phyloP scores from a whole-genome alignment of 2,888 invertebrate species.

The Rhaphigaster nebulosa region DNA sequence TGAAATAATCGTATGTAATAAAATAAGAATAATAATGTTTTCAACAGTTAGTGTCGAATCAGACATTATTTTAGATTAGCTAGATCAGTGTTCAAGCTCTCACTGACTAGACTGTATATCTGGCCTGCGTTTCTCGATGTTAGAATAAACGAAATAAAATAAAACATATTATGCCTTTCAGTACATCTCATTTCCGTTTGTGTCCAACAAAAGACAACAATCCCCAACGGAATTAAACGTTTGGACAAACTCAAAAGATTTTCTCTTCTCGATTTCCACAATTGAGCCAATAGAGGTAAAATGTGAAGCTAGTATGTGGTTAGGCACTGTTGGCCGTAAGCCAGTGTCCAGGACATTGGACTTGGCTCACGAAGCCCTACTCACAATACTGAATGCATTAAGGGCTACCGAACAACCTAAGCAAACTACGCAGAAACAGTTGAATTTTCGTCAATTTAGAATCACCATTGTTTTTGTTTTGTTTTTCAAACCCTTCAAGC shows the following conservation, averaged over 20 bases:
- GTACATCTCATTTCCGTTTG: neutral
- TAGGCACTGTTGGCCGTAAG: neutral
- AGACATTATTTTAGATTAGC: neutral
- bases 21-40: neutral
- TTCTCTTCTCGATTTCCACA: neutral
- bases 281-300: constrained; percentile 4
- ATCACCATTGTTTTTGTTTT: neutral
- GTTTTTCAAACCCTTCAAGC: too few species aligned
- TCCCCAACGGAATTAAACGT: neutral
- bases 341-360: neutral
- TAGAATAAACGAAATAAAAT: neutral
- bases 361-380: neutral
- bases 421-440: neutral
- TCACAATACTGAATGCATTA: constrained; percentile 1
- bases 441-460: neutral
- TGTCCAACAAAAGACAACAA: neutral
- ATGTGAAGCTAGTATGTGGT: neutral
- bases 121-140: neutral
- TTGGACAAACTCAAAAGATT: neutral
- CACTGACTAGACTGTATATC: neutral
- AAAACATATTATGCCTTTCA: neutral
- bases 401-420: neutral
- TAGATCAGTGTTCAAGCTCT: neutral
- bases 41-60: neutral
- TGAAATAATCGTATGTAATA: too few species aligned